Percentiles rank a stretch among this genome's conserved stretches.
Evolutionary conservation across 2,797 vertebrate species (phyloP).

Genomic region (Rousettus madagascariensis): DNA sequence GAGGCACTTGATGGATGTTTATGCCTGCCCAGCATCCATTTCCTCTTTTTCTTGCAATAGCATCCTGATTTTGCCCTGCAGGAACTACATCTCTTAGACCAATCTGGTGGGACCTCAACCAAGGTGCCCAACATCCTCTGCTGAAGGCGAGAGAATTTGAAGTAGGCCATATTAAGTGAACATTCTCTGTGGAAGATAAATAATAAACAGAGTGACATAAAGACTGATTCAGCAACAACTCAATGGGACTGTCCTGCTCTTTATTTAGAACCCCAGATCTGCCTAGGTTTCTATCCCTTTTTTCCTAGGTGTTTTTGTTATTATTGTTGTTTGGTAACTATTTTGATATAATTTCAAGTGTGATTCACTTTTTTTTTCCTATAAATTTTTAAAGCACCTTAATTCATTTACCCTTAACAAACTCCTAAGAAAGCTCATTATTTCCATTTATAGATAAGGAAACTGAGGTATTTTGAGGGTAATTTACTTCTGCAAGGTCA

Average conservation of each 20-base stretch:
- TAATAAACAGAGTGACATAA: not conserved
- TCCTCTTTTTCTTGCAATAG: not conserved
- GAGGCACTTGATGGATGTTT: not conserved
- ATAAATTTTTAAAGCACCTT: not conserved
- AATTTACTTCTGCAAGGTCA: not conserved
- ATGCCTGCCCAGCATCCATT: not conserved
- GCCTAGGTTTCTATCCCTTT: not conserved
- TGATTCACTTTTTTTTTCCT: not conserved
- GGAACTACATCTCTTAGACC: not conserved
- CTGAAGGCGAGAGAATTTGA: not conserved
- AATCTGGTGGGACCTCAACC: not conserved
- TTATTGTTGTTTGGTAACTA: not conserved
- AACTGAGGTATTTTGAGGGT: not conserved
- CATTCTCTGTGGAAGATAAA: not conserved
- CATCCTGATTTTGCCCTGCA: not conserved
- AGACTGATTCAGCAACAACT: not conserved
- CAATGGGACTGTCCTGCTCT: not conserved
- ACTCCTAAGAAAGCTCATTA: not conserved
- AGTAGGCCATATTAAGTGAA: too few relatives aligned
- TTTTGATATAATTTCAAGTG: not conserved
- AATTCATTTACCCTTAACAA: not conserved
- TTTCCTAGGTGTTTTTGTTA: not conserved
- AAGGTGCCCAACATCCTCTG: not conserved
- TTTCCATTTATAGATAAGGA: not conserved
- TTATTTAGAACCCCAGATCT: not conserved